Evolutionary conservation across 2,113 vertebrate species (phyloP).

Genomic region (Sigmodon hispidus): DNA sequence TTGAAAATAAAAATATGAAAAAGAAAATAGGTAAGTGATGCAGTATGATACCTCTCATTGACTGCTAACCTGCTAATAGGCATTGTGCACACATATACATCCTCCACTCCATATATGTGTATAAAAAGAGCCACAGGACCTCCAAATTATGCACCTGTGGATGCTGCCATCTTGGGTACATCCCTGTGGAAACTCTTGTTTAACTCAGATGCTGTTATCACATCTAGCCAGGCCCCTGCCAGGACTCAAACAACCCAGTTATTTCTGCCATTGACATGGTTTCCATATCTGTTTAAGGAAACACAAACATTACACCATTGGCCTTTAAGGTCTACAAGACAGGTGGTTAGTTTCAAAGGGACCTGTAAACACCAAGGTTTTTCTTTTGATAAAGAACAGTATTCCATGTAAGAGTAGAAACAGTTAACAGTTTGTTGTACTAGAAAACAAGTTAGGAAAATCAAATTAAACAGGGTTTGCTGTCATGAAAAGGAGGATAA

Average conservation of each 20-base stretch:
- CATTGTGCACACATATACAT: not conserved
- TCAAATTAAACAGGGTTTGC: conserved; percentile 78
- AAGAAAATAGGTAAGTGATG: not conserved
- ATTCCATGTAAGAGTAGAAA: conserved; percentile 73
- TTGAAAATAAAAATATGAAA: not conserved
- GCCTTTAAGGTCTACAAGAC: not conserved
- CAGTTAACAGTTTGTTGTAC: conserved; percentile 79
- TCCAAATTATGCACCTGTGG: not conserved
- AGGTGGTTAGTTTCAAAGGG: not conserved
- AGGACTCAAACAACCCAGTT: not conserved
- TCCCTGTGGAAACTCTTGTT: accelerated
- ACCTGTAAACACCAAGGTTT: not conserved
- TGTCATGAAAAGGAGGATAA: conserved; percentile 51
- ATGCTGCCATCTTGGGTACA: accelerated
- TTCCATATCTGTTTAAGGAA: conserved; percentile 68
- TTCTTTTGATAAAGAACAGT: conserved; percentile 67
- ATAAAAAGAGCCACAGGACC: accelerated
- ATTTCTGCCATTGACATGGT: conserved; percentile 21
- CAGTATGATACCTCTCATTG: not conserved
- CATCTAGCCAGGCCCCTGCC: not conserved
- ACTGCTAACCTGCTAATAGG: accelerated
- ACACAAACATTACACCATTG: conserved; percentile 83
- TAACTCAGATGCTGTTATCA: not conserved
- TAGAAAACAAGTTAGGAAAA: conserved; percentile 81
- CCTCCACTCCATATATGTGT: accelerated